These are phyloP conservation scores for Aplysina aerophoba DNA, from an alignment of 37 sponge, comb jelly and placozoan species.

Conservation along the genomic window DNA sequence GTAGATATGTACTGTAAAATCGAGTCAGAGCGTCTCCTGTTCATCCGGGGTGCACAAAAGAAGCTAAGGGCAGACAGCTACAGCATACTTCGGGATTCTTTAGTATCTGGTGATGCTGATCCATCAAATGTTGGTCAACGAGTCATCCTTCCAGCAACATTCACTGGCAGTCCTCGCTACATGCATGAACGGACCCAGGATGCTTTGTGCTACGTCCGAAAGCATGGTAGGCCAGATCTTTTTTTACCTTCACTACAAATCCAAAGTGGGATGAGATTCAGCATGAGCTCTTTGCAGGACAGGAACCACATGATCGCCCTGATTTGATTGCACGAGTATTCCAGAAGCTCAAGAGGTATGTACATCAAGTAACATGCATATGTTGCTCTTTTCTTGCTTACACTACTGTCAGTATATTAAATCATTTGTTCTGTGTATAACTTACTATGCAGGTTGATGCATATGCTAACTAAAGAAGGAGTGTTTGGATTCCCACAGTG, in stretches of 20 bases:
- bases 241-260: conserved; percentile 69
- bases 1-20: conserved; percentile 68
- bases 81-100: conserved; percentile 23
- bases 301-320: conserved; percentile 46
- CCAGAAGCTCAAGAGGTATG: conserved; percentile 48
- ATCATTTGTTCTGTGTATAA: no score
- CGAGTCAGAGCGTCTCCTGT: conserved; percentile 62
- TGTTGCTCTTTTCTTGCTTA: no score
- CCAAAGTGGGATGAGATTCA: conserved; percentile 66
- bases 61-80: conserved; percentile 47
- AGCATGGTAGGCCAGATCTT: conserved; percentile 50
- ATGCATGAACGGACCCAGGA: conserved; percentile 67
- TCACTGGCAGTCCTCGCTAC: conserved; percentile 65
- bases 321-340: conserved; percentile 63
- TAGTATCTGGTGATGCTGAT: conserved; percentile 43
- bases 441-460: conserved; percentile 7
- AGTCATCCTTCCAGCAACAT: conserved; percentile 65
- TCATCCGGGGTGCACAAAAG: conserved; percentile 37
- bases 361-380: no score
- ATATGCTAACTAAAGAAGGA: conserved; percentile 33
- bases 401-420: no score
- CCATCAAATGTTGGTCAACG: conserved; percentile 47
- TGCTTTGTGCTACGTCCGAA: conserved; percentile 62
- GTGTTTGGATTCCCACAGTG: conserved; percentile 45
- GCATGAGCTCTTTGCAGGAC: conserved; percentile 34